Base-by-base conservation (phyloP, 2,888 invertebrate species). In the Limnephilus lunatus region DNA sequence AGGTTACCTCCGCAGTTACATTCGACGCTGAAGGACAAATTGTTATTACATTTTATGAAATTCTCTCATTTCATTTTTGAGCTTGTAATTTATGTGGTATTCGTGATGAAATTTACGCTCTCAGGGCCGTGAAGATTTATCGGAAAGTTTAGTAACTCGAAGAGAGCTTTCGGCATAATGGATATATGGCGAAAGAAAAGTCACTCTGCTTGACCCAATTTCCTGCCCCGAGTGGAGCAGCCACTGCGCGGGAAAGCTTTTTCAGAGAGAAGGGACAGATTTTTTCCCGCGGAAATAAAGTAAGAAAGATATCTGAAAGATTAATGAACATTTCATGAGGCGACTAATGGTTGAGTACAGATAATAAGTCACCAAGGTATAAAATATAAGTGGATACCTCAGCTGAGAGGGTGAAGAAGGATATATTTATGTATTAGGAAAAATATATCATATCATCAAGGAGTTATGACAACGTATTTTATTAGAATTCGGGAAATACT, bases 101-200 rank as follows among this genome's bases (percentile, higher is more conserved):
- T 44, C 82, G 89, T 81, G 82, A 81, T 89, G 89, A 89, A 89
- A 89, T 81, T n/a, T 31, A 82, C 82, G 89, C n/a, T 82, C 81
- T 39, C 89, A 89, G 89, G 82, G 89, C 82, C 89, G 81, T 44
- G 89, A 81, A 82, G 89, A 89, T 89, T 81, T 89, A 89, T 89
- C 81, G 82, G 89, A 82, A 89, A 89, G 44, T 89, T 89, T 89
- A 89, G 81, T 39, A 68, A 44, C 89, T 81, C 39, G 89, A 82
- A 81, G 89, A 39, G 81, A 81, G 89, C 81, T 89, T 89, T 89
- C 44, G 89, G 32, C 81, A 30, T 44, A 89, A 89, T 53, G 48
- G 89, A 89, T 89, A 48, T 89, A 81, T 89, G 89, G 89, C 44
- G 89, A 81, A 81, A 89, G 89, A 89, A 30, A 89, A 89, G 89